Conservation (phyloP, 2,113 vertebrate genomes). For the Piprites chloris region DNA sequence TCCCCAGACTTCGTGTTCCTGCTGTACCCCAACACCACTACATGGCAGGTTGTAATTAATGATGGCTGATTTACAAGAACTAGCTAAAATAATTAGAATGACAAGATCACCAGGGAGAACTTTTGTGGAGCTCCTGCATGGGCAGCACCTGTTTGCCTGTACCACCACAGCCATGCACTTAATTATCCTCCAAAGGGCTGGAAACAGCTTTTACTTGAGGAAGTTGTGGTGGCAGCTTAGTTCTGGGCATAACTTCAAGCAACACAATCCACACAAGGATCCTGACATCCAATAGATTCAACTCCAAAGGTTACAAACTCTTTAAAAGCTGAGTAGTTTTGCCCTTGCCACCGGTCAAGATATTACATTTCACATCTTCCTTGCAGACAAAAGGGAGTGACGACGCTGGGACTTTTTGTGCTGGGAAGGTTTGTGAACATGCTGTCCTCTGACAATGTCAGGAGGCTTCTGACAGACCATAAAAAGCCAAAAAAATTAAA, state of each 20-base stretch:
- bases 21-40: background rate
- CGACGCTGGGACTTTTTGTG: background rate
- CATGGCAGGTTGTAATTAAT: background rate
- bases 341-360: slow-evolving; percentile 33
- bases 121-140: rapidly evolving
- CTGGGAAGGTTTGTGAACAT: slow-evolving; percentile 19
- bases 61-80: background rate
- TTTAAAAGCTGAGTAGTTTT: background rate
- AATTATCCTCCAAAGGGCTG: background rate
- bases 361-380: background rate
- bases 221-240: background rate
- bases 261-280: background rate
- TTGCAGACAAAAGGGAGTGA: slow-evolving; percentile 6
- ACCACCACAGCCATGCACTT: background rate
- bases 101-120: background rate
- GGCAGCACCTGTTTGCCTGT: background rate
- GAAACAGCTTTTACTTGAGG: background rate
- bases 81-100: background rate
- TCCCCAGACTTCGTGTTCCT: background rate
- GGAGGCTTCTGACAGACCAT: background rate
- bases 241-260: background rate
- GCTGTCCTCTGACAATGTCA: slow-evolving; percentile 26
- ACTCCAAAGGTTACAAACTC: slow-evolving; percentile 33
- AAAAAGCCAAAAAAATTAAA: background rate
- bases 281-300: background rate